Base-by-base conservation (phyloP, 2,113 vertebrate species). In the Carettochelys insculpta region DNA sequence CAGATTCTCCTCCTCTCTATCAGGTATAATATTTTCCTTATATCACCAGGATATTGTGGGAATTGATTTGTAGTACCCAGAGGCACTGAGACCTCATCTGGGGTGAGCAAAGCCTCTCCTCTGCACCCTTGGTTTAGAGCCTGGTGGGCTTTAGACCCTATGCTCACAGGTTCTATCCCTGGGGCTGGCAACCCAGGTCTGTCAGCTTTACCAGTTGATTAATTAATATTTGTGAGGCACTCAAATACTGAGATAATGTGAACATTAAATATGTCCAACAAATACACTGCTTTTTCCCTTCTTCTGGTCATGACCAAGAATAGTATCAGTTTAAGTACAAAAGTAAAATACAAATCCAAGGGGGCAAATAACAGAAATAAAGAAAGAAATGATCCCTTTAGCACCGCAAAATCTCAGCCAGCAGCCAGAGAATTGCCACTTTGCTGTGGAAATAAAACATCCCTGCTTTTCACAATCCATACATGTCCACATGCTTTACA, bases 401-500 rank as follows among this genome's bases (percentile, higher is more conserved):
- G 5, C 11, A 14, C 5, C 71, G 48, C 77, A 34, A 77, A 90
- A 82, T 17, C 5, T 58, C 88, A 90, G 8, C 19, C 41, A 93
- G n/a, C 88, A 90, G 8, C 19, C 41, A 93, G n/a, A 47, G 50
- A 94, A 88, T 47, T 80, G 20, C 82, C 41, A 90, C 65, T 90
- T 80, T 81, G 16, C 27, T 47, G 51, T 54, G 52, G 78, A 93
- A 96, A 43, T 45, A 51, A 88, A 92, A 1, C 5, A 77, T 47
- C 76, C 53, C 34, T 54, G 4, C 34, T 91, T 78, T 87, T 88
- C 31, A 14, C 86, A 91, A 82, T 91, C 29, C 27, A 68, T 88
- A 84, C 2, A 20, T 41, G 22, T 80, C 82, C 83, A 93, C 29
- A 54, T 92, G 79, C 83, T 96, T 95, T 82, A 88, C 48, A 93